Percentiles rank a stretch among this genome's conserved stretches.
These are phyloP conservation scores for Chinchilla lanigera DNA, from an alignment of 2,113 vertebrate species.

Conservation along the genomic window DNA sequence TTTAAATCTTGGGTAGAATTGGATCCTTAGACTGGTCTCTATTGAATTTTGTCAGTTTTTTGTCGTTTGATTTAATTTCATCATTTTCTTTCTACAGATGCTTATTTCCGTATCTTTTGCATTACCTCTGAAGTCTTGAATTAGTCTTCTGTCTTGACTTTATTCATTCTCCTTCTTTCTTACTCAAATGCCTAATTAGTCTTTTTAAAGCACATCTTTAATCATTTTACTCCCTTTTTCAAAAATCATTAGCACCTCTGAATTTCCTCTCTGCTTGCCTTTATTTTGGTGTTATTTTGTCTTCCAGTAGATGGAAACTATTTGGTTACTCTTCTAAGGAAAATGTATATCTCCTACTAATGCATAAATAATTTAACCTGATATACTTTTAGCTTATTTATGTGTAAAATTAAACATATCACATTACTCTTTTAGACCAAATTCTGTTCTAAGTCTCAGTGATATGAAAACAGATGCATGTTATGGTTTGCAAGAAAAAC, in stretches of 20 bases:
- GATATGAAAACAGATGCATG: neutral
- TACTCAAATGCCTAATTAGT: neutral
- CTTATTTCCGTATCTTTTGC: neutral
- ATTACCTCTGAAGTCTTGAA: neutral
- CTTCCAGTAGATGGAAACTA: neutral
- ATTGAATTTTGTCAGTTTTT: neutral
- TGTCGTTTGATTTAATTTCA: neutral
- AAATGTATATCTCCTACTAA: neutral
- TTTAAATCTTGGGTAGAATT: neutral
- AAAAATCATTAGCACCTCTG: slow-evolving; percentile 11
- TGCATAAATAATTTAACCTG: neutral
- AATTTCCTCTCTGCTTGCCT: neutral
- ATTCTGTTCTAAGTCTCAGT: neutral
- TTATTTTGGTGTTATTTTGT: neutral
- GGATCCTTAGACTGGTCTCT: neutral
- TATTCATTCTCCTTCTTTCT: neutral
- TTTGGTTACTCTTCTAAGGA: neutral
- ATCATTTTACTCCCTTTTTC: neutral
- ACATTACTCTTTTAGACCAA: neutral
- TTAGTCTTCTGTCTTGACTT: neutral
- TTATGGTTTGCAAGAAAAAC: neutral
- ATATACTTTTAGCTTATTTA: neutral
- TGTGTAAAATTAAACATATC: slow-evolving; percentile 27
- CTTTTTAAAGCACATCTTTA: neutral
- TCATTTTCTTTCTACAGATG: neutral